A percentile compares a stretch with the other conserved stretches of the same genome.
Conservation (phyloP, 2,888 invertebrate species). For the Strigamia transsilvanica region DNA sequence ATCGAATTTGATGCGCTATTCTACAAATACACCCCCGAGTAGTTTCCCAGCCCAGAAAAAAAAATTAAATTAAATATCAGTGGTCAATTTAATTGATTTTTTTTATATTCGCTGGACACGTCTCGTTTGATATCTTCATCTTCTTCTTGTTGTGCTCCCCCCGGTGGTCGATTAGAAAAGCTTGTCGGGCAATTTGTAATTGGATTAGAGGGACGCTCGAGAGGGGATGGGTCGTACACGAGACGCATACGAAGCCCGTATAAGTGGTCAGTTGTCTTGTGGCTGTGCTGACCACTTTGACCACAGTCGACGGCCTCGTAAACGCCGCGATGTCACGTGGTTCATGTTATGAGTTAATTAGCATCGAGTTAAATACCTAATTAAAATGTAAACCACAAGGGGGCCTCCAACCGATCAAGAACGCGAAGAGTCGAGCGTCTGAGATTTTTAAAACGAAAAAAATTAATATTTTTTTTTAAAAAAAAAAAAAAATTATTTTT, state of each 20-base stretch:
- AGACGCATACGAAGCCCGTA: constrained; percentile 5
- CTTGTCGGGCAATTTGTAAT: constrained; percentile 30
- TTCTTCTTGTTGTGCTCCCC: not conserved
- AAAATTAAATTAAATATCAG: not conserved
- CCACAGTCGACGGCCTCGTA: constrained; percentile 10
- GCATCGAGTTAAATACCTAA: constrained; percentile 25
- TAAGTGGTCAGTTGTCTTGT: constrained; percentile 26
- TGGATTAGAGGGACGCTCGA: constrained; percentile 26
- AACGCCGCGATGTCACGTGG: not conserved
- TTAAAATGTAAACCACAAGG: constrained; percentile 16
- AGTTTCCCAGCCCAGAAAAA: too few species aligned
- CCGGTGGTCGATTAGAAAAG: constrained; percentile 26
- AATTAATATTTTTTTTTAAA: not conserved
- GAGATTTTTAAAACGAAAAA: not conserved
- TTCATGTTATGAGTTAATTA: constrained; percentile 18
- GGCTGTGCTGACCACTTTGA: constrained; percentile 8
- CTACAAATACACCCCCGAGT: too few species aligned
- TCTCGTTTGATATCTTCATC: not conserved
- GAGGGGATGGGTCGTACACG: constrained; percentile 12
- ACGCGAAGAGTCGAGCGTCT: not conserved
- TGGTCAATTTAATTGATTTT: not conserved
- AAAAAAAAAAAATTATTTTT: not conserved
- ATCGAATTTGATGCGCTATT: too few species aligned
- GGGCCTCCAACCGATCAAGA: not conserved
- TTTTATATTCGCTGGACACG: not conserved